These are phyloP conservation scores for Microtus pennsylvanicus DNA, from an alignment of 2,113 vertebrate genomes.

Conservation along the genomic window DNA sequence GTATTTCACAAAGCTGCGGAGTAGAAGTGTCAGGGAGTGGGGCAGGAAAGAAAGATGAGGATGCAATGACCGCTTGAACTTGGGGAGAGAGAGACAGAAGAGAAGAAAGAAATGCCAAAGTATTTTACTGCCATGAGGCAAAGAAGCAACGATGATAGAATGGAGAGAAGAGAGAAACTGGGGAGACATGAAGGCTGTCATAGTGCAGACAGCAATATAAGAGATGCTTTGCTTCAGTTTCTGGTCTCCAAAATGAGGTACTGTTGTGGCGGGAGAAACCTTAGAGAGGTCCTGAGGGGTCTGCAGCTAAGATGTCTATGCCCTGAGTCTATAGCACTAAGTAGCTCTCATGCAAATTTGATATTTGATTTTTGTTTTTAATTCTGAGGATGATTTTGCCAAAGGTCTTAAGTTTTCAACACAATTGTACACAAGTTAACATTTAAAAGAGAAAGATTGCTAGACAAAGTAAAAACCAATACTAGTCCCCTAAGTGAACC, in stretches of 20 bases:
- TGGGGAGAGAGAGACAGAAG: background rate
- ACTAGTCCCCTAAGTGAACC: background rate
- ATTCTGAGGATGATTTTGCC: background rate
- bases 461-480: background rate
- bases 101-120: background rate
- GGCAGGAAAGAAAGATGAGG: background rate
- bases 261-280: background rate
- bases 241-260: background rate
- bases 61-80: background rate
- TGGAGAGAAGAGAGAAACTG: background rate
- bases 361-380: background rate
- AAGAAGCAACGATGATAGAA: background rate
- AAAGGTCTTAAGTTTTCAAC: too few relatives aligned
- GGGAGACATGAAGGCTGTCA: fast-evolving
- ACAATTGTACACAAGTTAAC: background rate
- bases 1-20: fast-evolving
- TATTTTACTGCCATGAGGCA: background rate
- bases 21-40: background rate
- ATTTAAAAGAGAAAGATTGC: background rate
- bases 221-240: background rate
- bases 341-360: background rate
- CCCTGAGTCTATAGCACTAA: background rate
- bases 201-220: background rate
- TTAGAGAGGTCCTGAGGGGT: background rate
- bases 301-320: background rate